These are phyloP conservation scores for Delichon dasypus DNA, from an alignment of 2,797 vertebrate species.

Conservation along the genomic window DNA sequence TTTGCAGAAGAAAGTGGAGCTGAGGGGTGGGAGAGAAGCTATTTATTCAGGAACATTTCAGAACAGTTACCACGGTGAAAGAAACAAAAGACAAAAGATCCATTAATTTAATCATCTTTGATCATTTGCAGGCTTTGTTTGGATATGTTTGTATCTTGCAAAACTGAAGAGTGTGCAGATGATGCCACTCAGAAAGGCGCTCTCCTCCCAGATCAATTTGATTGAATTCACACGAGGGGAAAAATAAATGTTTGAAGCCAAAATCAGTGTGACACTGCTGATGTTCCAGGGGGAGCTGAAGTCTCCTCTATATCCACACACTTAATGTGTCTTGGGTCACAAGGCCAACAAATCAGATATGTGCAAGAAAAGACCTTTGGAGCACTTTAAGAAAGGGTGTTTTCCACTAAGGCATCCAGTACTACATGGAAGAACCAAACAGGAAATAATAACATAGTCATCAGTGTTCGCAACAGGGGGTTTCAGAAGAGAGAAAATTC, in stretches of 20 bases:
- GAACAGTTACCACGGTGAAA: neutral
- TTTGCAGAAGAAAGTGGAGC: constrained; percentile 2
- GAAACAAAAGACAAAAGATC: neutral
- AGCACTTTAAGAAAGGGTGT: neutral
- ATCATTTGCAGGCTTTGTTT: constrained; percentile 17
- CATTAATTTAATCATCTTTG: constrained; percentile 27
- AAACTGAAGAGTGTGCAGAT: neutral
- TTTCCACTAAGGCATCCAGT: neutral
- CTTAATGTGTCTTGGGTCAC: neutral
- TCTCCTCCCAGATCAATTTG: neutral
- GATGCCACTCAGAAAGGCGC: neutral
- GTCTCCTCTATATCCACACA: neutral
- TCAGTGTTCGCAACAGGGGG: neutral
- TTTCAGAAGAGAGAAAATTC: neutral
- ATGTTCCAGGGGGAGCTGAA: neutral
- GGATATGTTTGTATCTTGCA: neutral
- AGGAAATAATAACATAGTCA: neutral
- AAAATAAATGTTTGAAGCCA: neutral
- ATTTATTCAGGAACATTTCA: constrained; percentile 24
- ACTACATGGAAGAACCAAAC: neutral
- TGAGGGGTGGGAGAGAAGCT: neutral
- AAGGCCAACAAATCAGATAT: neutral
- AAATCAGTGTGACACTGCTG: neutral
- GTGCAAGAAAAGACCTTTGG: neutral
- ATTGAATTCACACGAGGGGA: neutral